A percentile compares a stretch with the other conserved stretches of the same genome.
Conservation (phyloP, 2,113 vertebrate genomes). For the Sitta europaea region DNA sequence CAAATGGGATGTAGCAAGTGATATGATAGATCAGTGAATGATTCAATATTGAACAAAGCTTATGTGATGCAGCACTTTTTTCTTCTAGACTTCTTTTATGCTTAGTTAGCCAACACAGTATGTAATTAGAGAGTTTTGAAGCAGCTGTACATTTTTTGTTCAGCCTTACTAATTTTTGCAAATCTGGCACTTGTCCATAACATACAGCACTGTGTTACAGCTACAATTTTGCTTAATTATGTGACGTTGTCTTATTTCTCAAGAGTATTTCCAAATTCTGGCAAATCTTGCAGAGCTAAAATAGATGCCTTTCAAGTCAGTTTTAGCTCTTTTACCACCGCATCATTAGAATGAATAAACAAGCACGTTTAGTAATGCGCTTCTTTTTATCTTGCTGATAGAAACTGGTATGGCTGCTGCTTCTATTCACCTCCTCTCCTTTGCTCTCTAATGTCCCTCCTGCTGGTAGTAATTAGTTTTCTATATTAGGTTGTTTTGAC, state of each 20-base stretch:
- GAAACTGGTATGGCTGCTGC: constrained; percentile 9
- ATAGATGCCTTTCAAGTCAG: background rate
- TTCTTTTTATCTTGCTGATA: constrained; percentile 25
- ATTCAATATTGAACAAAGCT: constrained; percentile 67
- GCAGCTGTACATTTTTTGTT: constrained; percentile 34
- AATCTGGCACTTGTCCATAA: background rate
- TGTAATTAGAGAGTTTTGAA: constrained; percentile 43
- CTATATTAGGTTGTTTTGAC: constrained; percentile 57
- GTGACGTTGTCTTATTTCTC: background rate
- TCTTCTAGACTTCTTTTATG: constrained; percentile 52
- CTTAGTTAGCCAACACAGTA: constrained; percentile 24
- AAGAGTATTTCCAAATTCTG: background rate
- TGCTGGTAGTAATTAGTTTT: constrained; percentile 68
- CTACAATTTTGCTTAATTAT: background rate
- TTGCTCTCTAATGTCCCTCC: constrained; percentile 49
- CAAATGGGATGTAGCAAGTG: constrained; percentile 67
- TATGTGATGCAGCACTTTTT: constrained; percentile 65
- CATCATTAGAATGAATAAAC: constrained; percentile 23
- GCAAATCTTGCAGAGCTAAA: background rate
- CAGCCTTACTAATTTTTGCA: background rate
- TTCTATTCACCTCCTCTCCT: constrained; percentile 24
- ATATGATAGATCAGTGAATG: constrained; percentile 68
- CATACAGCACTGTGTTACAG: accelerated
- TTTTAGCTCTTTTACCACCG: background rate
- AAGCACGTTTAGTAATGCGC: background rate